Conservation (phyloP, 2,113 vertebrate genomes). For the Scartelaos histophorus region DNA sequence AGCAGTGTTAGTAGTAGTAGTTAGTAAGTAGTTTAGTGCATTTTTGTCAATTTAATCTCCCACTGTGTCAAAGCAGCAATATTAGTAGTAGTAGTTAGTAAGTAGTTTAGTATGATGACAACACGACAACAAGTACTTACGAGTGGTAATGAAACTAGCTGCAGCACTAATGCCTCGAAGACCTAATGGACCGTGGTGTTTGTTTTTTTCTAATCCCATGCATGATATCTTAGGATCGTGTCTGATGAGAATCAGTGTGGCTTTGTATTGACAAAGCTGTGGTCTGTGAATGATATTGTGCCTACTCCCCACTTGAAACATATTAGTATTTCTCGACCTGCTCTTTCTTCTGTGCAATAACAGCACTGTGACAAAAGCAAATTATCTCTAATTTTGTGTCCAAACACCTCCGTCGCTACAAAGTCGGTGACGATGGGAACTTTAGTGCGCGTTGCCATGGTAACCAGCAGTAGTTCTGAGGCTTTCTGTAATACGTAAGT, state of each 20-base stretch:
- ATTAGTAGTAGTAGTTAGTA: no score
- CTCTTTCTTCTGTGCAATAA: conserved; percentile 22
- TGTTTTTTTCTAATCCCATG: not conserved
- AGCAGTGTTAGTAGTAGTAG: not conserved
- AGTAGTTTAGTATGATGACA: no score
- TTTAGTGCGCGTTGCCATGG: conserved; percentile 59
- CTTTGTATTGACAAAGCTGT: not conserved
- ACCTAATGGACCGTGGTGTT: not conserved
- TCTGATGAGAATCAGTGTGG: not conserved
- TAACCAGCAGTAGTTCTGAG: conserved; percentile 64
- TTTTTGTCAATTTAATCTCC: no score
- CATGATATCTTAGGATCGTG: not conserved
- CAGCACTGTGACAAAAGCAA: conserved; percentile 26
- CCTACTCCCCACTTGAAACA: not conserved
- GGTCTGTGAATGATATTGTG: not conserved
- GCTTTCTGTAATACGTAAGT: conserved; percentile 63
- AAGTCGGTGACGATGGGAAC: conserved; percentile 45
- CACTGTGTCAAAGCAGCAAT: no score
- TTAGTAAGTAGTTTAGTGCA: no score
- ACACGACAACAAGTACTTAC: not conserved
- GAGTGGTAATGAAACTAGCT: not conserved
- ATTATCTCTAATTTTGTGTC: conserved; percentile 36
- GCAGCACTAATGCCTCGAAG: not conserved
- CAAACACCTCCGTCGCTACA: conserved; percentile 34
- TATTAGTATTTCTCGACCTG: not conserved